Conservation (phyloP, 30 jellyfish, hydroid and myxozoan genomes). For the Aurelia aurita complex sp. Pacific region DNA sequence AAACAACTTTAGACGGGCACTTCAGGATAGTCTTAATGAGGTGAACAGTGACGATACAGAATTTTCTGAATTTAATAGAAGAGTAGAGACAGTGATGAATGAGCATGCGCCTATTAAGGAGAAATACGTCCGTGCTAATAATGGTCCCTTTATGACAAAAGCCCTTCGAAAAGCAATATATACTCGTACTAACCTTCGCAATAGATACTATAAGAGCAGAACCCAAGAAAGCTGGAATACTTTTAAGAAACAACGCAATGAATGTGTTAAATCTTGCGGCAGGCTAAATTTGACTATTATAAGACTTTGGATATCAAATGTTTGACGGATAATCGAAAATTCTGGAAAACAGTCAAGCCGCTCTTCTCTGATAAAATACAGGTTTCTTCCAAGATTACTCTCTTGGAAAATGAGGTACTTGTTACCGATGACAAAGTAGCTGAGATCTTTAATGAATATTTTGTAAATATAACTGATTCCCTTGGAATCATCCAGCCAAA, state of each 20-base stretch:
- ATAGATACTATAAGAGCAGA: neutral
- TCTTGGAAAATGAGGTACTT: conserved; percentile 17
- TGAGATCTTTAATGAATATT: conserved; percentile 18
- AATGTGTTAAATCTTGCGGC: neutral
- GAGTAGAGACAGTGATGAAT: neutral
- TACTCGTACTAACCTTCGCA: neutral
- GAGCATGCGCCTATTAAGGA: conserved; percentile 14
- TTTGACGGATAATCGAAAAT: conserved; percentile 11
- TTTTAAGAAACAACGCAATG: neutral
- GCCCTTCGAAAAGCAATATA: neutral
- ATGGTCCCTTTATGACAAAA: too few relatives aligned
- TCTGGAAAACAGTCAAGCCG: conserved; percentile 37
- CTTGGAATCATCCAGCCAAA: too few relatives aligned
- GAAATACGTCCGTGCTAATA: neutral
- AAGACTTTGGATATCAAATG: conserved; percentile 13
- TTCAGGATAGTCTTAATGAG: too few relatives aligned
- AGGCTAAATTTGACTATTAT: conserved; percentile 6
- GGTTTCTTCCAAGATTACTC: conserved; percentile 17
- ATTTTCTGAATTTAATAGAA: neutral
- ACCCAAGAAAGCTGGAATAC: conserved; percentile 29
- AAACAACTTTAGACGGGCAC: too few relatives aligned
- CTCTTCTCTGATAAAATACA: neutral
- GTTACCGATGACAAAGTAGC: conserved; percentile 30
- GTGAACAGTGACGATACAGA: too few relatives aligned
- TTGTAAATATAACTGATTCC: too few relatives aligned